Evolutionary conservation across 1,140 invertebrate species (phyloP).

Genomic region (Pteromalus puparum): DNA sequence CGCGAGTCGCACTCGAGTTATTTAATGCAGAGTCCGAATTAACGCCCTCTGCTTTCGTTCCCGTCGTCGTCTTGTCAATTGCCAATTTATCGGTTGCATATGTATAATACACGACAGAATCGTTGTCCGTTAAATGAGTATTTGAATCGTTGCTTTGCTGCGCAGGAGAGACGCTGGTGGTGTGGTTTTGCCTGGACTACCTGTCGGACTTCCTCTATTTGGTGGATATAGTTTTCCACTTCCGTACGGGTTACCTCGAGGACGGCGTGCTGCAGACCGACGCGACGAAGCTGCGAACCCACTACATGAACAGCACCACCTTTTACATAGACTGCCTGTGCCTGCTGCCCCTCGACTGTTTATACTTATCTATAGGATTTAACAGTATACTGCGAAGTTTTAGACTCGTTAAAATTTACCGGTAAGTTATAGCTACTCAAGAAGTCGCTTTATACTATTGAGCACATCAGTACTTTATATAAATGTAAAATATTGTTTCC

Average conservation of each 20-base stretch:
- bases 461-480: no score
- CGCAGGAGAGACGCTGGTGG: slow-evolving; percentile 88
- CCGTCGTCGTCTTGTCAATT: no score
- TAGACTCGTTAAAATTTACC: slow-evolving; percentile 97
- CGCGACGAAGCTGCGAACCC: slow-evolving; percentile 91
- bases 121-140: no score
- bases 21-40: no score
- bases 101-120: no score
- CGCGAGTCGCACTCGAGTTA: no score
- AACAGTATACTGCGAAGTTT: slow-evolving; percentile 98
- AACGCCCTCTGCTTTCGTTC: no score
- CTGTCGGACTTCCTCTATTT: slow-evolving; percentile 97
- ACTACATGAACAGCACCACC: slow-evolving; percentile 99
- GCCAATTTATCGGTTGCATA: no score
- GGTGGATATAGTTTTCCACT: slow-evolving; percentile 97
- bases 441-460: no score
- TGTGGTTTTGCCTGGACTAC: slow-evolving; percentile 98
- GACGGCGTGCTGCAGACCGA: slow-evolving; percentile 98
- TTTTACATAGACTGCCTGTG: slow-evolving; percentile 99
- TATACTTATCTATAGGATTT: slow-evolving; percentile 98
- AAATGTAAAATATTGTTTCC: no score
- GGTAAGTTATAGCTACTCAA: slow-evolving; percentile 75
- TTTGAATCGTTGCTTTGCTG: not conserved
- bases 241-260: slow-evolving; percentile 96
- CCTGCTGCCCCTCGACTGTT: slow-evolving; percentile 96